phyloP scores from a whole-genome alignment of 2,888 invertebrate species.

The Macaria liturata region DNA sequence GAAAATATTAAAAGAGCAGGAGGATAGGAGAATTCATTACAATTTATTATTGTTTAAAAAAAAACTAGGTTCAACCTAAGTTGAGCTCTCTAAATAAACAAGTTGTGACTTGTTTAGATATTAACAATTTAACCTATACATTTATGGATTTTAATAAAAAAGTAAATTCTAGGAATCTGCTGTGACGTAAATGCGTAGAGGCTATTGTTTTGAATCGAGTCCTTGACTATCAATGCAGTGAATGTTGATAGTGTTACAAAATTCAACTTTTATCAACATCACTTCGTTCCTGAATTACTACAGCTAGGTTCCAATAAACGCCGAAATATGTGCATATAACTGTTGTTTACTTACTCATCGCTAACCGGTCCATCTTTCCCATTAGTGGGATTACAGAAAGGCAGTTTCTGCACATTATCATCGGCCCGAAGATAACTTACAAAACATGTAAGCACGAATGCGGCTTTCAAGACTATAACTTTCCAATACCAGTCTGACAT shows the following conservation, averaged over 20 bases:
- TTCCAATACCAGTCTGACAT: constrained; percentile 79
- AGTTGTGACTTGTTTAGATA: no score
- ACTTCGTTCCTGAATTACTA: no score
- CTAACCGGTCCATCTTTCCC: constrained; percentile 52
- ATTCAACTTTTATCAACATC: not conserved
- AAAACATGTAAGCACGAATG: constrained; percentile 63
- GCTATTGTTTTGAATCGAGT: constrained; percentile 11
- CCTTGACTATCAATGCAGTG: constrained; percentile 6
- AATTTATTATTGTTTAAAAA: no score
- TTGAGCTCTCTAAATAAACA: no score
- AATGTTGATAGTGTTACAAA: not conserved
- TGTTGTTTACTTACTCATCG: constrained; percentile 63
- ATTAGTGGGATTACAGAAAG: constrained; percentile 73
- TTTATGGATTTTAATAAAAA: no score
- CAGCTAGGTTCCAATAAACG: no score
- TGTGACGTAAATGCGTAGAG: constrained; percentile 3
- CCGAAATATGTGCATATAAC: not conserved
- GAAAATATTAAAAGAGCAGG: no score
- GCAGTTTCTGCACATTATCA: constrained; percentile 70
- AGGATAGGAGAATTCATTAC: no score
- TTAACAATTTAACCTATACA: no score
- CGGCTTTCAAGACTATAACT: constrained; percentile 64
- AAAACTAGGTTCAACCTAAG: no score
- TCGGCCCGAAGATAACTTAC: constrained; percentile 65
- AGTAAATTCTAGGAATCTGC: not conserved